Percentiles rank a stretch among this genome's conserved stretches.
Evolutionary conservation across 2,113 vertebrate species (phyloP).

Genomic region (Menidia beryllina): DNA sequence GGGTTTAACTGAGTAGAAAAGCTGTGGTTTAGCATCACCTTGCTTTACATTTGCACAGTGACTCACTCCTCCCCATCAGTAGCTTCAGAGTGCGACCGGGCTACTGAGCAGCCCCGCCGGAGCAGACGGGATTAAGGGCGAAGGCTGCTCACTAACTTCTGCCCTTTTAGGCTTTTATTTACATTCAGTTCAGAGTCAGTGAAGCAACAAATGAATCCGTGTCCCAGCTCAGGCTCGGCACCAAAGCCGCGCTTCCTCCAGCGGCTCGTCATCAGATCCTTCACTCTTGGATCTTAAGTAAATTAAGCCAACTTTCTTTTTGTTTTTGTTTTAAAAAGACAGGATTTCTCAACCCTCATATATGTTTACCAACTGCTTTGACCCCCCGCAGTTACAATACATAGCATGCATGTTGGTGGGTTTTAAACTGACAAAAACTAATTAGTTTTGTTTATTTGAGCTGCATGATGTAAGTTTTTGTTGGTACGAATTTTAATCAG

Average conservation of each 20-base stretch:
- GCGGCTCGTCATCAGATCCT: not conserved
- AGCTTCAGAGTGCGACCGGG: constrained; percentile 22
- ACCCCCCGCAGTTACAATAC: constrained; percentile 49
- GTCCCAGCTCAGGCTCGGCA: constrained; percentile 13
- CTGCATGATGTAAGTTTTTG: no score
- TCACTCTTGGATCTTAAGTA: constrained; percentile 20
- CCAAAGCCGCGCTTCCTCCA: not conserved
- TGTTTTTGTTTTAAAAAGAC: no score
- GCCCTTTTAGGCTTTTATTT: constrained; percentile 44
- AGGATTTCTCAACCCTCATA: not conserved
- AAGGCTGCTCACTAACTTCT: constrained; percentile 46
- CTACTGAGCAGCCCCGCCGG: constrained; percentile 54
- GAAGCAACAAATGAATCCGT: constrained; percentile 27
- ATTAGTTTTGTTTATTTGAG: no score
- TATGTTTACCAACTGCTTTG: constrained; percentile 45
- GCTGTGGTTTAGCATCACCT: constrained; percentile 44
- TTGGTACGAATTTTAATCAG: no score
- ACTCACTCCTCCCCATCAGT: constrained; percentile 18
- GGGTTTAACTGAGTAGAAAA: constrained; percentile 35
- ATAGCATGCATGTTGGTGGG: constrained; percentile 46
- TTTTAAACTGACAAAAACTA: not conserved
- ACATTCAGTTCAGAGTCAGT: constrained; percentile 26
- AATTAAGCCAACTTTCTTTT: not conserved
- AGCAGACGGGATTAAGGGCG: constrained; percentile 67
- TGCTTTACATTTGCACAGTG: constrained; percentile 54